Base-by-base conservation (phyloP, 2,113 vertebrate genomes). In the Grammatotria lemairii region DNA sequence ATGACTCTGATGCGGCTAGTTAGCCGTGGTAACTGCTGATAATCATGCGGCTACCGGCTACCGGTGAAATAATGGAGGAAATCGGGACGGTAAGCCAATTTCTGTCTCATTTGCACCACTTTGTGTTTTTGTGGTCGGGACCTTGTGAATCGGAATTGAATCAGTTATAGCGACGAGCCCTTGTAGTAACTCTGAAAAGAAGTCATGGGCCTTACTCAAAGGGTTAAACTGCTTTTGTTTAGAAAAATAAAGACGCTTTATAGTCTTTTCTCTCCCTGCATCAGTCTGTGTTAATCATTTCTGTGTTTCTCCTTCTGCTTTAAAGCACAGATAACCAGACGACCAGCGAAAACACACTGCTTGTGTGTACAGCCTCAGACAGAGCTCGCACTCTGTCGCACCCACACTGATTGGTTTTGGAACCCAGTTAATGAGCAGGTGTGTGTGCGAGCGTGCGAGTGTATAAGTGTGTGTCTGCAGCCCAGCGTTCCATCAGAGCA, bases 341-440 rank as follows among this genome's bases (percentile, higher is more conserved):
- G 19, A 47, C 57, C 80, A 87, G 35, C 35, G 49, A 80, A 60
- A 68, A 65, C 84, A 90, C 84, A 81, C 81, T 23, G 70, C 58
- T 19, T 68, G 57, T 88, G 55, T 85, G 83, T 82, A 42, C 16
- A 31, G 49, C 47, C 73, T 86, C 82, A 92, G 58, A 93, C 90
- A 90, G 87, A 92, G 90, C 87, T 91, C 38, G 14, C 23, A 75
- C 86, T 91, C 90, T 94, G 93, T 91, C 70, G 65, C 85, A 82
- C 84, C 49, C 80, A 78, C 87, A 83, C 87, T 92, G 92, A 94
- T 94, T 91, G 93, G 88, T 85, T 93, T 92, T 92, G 90, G 90
- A 93, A 93, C 57, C 83, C 85, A 94, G 86, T 92, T 94, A 94
- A 94, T 94, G 90, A 94, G 92, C 88, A 92, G 88, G 91, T 93